Conservation (phyloP, 2,113 vertebrate species). For the Bathybates hornii region DNA sequence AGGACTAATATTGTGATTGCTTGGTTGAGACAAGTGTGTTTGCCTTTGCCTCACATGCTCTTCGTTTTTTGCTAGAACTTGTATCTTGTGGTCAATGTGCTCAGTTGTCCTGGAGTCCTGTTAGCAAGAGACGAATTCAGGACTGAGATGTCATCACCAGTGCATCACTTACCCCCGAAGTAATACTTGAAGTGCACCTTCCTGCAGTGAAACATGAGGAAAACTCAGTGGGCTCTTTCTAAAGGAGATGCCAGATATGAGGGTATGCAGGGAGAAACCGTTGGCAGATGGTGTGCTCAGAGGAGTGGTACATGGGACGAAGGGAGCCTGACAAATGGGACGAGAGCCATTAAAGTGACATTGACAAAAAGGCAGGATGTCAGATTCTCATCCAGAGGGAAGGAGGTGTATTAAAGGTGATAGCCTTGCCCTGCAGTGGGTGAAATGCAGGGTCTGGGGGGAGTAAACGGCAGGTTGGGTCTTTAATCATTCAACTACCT, state of each 20-base stretch:
- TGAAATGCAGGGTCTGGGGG: slow-evolving; percentile 12
- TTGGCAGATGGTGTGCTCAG: neutral
- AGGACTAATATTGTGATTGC: neutral
- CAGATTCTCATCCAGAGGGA: slow-evolving; percentile 35
- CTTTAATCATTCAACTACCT: slow-evolving; percentile 5
- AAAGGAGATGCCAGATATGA: neutral
- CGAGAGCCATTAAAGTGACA: slow-evolving; percentile 36
- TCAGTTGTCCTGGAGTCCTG: neutral
- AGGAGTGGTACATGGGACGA: neutral
- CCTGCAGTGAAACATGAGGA: neutral
- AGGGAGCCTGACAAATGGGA: slow-evolving; percentile 29
- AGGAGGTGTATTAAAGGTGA: slow-evolving; percentile 15
- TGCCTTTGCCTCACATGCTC: neutral
- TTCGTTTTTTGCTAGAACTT: neutral
- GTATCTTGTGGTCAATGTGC: neutral
- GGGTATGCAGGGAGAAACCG: neutral
- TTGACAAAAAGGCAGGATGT: slow-evolving; percentile 55
- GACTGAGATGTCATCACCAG: neutral
- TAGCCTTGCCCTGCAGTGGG: slow-evolving; percentile 13
- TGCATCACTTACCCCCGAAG: neutral
- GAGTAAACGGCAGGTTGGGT: neutral
- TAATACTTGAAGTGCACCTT: neutral
- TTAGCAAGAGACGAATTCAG: neutral
- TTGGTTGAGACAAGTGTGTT: neutral
- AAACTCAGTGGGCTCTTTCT: neutral